Evolutionary conservation across 2,797 vertebrate species (phyloP), one percentile per base, ranked within the genome.

Genomic region (Chaetodon trifasciatus): DNA sequence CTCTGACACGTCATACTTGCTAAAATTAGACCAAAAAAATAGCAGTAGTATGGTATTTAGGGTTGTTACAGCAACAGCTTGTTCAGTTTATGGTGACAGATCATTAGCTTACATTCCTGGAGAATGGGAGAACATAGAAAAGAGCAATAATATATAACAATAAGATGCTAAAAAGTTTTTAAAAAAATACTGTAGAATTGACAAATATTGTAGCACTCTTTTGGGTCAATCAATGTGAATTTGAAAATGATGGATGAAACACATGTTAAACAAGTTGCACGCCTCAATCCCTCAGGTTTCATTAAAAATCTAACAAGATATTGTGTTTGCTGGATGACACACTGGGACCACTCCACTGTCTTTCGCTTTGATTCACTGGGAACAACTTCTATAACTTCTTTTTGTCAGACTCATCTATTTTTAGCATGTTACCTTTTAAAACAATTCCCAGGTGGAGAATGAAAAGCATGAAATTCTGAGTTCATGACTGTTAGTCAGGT

Each of bases 221-320:
- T 47, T n/a, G 3, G 3, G 17, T 35, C 3, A 40, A 53, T 17
- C 15, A 28, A 19, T 39, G 24, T 52, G 21, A 66, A 53, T 44
- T 17, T 52, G 10, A 46, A 37, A 47, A 39, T 35, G 21, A 56
- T 4, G 15, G 24, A 47, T 67, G 2, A 40, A 63, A 40, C 15
- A 52, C 6, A 69, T 65, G 39, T 60, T 35, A 37, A 2, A 44
- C 12, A 55, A 4, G 7, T 19, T 52, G 46, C 13, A 52, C 46
- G 57, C 3, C 19, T 10, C 42, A 47, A 53, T 70, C 23, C 21
- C 4, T 28, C 16, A 53, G 16, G 19, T 47, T 64, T 70, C 11
- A 75, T 24, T 23, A 37, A 15, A 66, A 55, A 78, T 46, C 5
- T 32, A 35, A 57, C 37, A 57, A 44, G 12, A 69, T 73, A 37